phyloP scores from a whole-genome alignment of 2,113 vertebrate genomes.

The Carassius auratus region DNA sequence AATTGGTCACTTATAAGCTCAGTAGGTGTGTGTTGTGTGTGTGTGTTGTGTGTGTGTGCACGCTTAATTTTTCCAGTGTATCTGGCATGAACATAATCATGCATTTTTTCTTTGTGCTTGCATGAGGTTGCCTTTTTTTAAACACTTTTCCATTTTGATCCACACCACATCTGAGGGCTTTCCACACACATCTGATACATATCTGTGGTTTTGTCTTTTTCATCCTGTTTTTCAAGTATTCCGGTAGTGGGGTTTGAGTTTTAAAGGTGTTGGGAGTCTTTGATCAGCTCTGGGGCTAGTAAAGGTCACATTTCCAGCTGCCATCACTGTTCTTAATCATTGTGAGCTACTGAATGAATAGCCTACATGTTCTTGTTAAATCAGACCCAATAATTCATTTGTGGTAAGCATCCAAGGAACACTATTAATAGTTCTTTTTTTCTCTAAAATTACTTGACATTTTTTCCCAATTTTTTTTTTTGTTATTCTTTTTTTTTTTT shows the following conservation, averaged over 20 bases:
- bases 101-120: neutral
- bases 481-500: neutral
- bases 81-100: neutral
- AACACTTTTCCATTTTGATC: slow-evolving; percentile 57
- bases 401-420: neutral
- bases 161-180: slow-evolving; percentile 32
- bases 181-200: slow-evolving; percentile 14
- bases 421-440: too few species aligned
- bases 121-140: slow-evolving; percentile 53
- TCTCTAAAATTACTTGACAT: neutral
- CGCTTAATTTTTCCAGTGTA: neutral
- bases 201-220: slow-evolving; percentile 32
- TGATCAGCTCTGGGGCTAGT: slow-evolving; percentile 62
- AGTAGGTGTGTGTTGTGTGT: neutral
- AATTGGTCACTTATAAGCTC: neutral
- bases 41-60: too few species aligned
- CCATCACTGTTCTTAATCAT: slow-evolving; percentile 59
- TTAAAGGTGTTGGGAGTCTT: slow-evolving; percentile 61
- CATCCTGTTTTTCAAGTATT: slow-evolving; percentile 50
- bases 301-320: slow-evolving; percentile 53
- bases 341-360: slow-evolving; percentile 24
- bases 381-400: neutral
- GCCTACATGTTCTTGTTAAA: neutral
- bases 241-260: slow-evolving; percentile 56
- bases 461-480: neutral